A percentile compares a stretch with the other conserved stretches of the same genome.
Evolutionary conservation across 1,140 invertebrate genomes (phyloP).

Genomic region (Drosophila repleta): DNA sequence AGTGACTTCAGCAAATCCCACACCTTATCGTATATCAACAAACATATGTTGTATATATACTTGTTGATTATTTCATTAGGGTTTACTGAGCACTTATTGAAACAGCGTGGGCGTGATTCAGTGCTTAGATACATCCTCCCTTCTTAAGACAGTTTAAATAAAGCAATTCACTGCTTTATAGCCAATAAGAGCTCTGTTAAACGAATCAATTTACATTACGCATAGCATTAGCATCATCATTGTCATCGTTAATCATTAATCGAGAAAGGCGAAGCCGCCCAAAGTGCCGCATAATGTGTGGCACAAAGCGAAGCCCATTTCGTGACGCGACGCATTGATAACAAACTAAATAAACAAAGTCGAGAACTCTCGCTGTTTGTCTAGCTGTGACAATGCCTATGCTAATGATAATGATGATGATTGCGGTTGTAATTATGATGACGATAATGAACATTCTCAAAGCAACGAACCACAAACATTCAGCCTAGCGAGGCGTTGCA

Average conservation of each 20-base stretch:
- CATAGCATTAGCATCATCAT: constrained; percentile 29
- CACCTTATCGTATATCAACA: constrained; percentile 10
- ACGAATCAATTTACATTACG: constrained; percentile 46
- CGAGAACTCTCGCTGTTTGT: constrained; percentile 26
- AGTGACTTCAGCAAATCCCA: not conserved
- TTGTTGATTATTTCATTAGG: not conserved
- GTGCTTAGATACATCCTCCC: not conserved
- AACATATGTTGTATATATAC: constrained; percentile 1
- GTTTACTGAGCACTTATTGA: not conserved
- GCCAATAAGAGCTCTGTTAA: not conserved
- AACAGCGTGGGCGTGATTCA: not conserved
- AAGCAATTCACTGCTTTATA: not conserved
- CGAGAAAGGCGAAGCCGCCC: constrained; percentile 3
- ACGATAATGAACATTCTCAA: constrained; percentile 20
- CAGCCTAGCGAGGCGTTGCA: constrained; percentile 43
- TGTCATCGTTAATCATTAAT: constrained; percentile 21
- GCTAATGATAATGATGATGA: constrained; percentile 13
- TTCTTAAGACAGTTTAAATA: not conserved
- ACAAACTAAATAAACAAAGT: constrained; percentile 33
- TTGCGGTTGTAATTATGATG: constrained; percentile 14
- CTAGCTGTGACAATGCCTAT: constrained; percentile 7
- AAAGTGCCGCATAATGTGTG: constrained; percentile 51
- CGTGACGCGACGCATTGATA: constrained; percentile 54
- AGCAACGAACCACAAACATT: constrained; percentile 42
- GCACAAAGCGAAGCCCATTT: constrained; percentile 52